A percentile compares a stretch with the other conserved stretches of the same genome.
Evolutionary conservation across 1,140 invertebrate genomes (phyloP).

Genomic region (Bradysia coprophila): DNA sequence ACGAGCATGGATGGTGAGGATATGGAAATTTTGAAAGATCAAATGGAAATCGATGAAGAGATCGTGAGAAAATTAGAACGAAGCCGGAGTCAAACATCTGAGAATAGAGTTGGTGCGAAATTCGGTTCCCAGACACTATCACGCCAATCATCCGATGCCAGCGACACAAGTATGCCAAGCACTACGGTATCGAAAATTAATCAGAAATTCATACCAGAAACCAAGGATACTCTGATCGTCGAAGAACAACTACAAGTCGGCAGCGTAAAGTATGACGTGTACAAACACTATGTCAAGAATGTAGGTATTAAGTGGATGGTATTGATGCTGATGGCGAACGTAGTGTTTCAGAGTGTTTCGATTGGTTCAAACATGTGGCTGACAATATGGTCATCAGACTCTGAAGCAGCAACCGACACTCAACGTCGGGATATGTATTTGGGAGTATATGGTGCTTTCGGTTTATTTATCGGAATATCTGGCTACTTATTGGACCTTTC

Average conservation of each 20-base stretch:
- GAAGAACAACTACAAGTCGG: conserved; percentile 78
- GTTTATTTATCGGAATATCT: no score
- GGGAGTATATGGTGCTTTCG: conserved; percentile 72
- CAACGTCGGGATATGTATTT: conserved; percentile 57
- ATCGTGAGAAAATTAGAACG: no score
- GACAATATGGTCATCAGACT: conserved; percentile 64
- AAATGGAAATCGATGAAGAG: conserved; percentile 45
- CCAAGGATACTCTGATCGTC: conserved; percentile 76
- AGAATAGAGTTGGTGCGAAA: no score
- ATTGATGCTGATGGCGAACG: conserved; percentile 64
- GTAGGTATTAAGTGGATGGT: conserved; percentile 57
- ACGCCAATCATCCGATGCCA: conserved; percentile 45
- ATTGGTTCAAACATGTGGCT: conserved; percentile 90
- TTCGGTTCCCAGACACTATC: no score
- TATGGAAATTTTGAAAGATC: conserved; percentile 53
- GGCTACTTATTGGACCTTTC: no score
- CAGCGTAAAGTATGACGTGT: conserved; percentile 75
- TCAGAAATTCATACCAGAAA: no score
- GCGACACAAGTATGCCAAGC: conserved; percentile 68
- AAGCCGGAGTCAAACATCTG: no score
- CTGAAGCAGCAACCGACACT: conserved; percentile 31
- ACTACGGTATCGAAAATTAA: conserved; percentile 27
- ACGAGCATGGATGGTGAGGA: conserved; percentile 36
- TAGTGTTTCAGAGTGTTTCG: conserved; percentile 70
- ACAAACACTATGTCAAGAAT: conserved; percentile 73